These are phyloP conservation scores for Hyaena hyaena DNA, from an alignment of 2,113 vertebrate species.

Conservation along the genomic window DNA sequence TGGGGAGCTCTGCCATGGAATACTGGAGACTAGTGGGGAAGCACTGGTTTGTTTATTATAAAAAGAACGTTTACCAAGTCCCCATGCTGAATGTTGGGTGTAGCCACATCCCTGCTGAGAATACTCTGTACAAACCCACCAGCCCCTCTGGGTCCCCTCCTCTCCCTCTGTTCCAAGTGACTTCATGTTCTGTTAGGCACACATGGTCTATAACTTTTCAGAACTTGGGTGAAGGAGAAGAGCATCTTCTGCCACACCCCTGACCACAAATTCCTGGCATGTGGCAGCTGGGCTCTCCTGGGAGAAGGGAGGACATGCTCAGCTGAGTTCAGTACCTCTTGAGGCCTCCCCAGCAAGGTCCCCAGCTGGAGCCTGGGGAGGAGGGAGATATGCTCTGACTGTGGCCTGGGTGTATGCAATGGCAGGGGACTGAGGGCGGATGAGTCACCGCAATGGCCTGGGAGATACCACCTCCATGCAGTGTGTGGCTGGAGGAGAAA, in stretches of 20 bases:
- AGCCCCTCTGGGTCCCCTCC: not conserved
- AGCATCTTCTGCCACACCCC: conserved; percentile 81
- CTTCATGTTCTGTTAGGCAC: conserved; percentile 70
- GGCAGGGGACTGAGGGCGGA: no score
- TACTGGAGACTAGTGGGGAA: not conserved
- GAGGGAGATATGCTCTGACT: not conserved
- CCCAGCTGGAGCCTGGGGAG: fast-evolving
- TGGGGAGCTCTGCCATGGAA: not conserved
- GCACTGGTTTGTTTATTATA: fast-evolving
- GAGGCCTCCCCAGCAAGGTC: no score
- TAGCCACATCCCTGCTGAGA: not conserved
- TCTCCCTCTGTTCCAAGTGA: not conserved
- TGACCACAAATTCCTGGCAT: conserved; percentile 84
- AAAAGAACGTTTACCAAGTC: not conserved
- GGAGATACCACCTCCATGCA: fast-evolving
- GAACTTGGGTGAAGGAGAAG: conserved; percentile 87
- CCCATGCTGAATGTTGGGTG: fast-evolving
- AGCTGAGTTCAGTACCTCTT: fast-evolving
- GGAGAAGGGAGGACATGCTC: not conserved
- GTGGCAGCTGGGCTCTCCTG: conserved; percentile 82
- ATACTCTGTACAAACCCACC: no score
- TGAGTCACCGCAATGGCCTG: fast-evolving
- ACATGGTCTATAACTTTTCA: conserved; percentile 87
- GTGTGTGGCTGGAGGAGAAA: not conserved
- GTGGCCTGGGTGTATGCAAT: not conserved